Conservation (phyloP, 2,797 vertebrate species). For the Phylloscopus collybita region DNA sequence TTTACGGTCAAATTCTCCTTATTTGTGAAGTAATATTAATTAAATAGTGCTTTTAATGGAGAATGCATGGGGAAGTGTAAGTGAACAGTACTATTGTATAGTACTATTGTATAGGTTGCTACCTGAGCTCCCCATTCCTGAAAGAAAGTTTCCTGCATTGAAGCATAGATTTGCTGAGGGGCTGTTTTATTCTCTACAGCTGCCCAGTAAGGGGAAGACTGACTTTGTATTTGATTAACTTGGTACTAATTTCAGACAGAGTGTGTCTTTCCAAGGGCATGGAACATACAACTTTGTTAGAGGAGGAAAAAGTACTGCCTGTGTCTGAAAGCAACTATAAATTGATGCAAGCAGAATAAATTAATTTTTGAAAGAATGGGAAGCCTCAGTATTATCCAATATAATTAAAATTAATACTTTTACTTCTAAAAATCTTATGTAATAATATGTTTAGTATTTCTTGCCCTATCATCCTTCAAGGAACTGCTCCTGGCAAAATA, state of each 20-base stretch:
- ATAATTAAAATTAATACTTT: neutral
- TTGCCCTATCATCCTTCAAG: neutral
- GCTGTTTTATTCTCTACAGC: neutral
- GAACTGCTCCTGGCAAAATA: conserved; percentile 21
- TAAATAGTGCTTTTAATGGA: neutral
- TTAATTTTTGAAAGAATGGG: neutral
- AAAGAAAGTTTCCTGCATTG: neutral
- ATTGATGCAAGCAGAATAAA: neutral
- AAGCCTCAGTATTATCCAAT: neutral
- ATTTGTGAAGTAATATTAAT: neutral
- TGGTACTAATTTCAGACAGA: neutral
- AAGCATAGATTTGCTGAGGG: neutral
- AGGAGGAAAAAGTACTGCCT: neutral
- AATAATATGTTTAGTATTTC: neutral
- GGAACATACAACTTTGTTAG: neutral
- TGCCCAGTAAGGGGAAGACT: neutral
- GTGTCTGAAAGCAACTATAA: neutral
- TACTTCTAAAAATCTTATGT: neutral
- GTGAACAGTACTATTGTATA: neutral
- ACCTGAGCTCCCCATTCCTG: neutral
- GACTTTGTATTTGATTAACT: neutral
- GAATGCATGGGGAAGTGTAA: neutral
- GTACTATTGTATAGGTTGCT: neutral
- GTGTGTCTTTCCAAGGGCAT: neutral
- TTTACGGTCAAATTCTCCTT: neutral